A percentile compares a stretch with the other conserved stretches of the same genome.
Evolutionary conservation across 2,888 invertebrate genomes (phyloP).

Genomic region (Pristionchus maxplancki): DNA sequence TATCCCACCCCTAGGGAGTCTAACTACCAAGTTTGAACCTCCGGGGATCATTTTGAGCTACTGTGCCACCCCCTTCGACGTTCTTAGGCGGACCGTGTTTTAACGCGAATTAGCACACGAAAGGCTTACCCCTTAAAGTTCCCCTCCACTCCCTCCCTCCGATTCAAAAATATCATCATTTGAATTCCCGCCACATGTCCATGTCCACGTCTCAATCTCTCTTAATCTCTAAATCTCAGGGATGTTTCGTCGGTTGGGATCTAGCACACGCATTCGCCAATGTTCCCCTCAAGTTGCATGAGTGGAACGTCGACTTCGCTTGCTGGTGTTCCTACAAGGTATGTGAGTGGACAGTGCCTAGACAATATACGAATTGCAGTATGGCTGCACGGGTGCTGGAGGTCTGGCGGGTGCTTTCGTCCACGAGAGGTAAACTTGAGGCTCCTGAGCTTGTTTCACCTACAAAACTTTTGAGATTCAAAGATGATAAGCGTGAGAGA

Average conservation of each 20-base stretch:
- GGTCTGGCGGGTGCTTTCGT: slow-evolving; percentile 81
- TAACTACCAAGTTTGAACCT: too few relatives aligned
- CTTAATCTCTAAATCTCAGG: slow-evolving; percentile 79
- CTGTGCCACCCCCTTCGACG: too few relatives aligned
- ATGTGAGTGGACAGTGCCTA: background rate
- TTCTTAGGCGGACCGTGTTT: too few relatives aligned
- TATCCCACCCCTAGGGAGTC: too few relatives aligned
- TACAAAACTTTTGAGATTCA: slow-evolving; percentile 55
- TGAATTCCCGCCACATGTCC: too few relatives aligned
- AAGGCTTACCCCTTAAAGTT: too few relatives aligned
- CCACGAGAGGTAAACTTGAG: slow-evolving; percentile 79
- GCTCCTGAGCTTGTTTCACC: background rate
- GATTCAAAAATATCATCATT: too few relatives aligned
- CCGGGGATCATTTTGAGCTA: too few relatives aligned
- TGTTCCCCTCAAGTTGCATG: slow-evolving; percentile 81
- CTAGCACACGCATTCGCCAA: slow-evolving; percentile 83
- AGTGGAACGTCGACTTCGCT: slow-evolving; percentile 83
- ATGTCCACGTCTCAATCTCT: too few relatives aligned
- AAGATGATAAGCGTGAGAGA: slow-evolving; percentile 77
- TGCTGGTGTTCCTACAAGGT: slow-evolving; percentile 82
- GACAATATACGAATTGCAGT: slow-evolving; percentile 55
- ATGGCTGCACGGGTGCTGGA: slow-evolving; percentile 78
- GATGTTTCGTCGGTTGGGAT: slow-evolving; percentile 82
- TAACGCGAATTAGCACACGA: too few relatives aligned
- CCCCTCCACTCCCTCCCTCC: too few relatives aligned